phyloP scores from a whole-genome alignment of 2,113 vertebrate genomes.

The Nycticryphes semicollaris region DNA sequence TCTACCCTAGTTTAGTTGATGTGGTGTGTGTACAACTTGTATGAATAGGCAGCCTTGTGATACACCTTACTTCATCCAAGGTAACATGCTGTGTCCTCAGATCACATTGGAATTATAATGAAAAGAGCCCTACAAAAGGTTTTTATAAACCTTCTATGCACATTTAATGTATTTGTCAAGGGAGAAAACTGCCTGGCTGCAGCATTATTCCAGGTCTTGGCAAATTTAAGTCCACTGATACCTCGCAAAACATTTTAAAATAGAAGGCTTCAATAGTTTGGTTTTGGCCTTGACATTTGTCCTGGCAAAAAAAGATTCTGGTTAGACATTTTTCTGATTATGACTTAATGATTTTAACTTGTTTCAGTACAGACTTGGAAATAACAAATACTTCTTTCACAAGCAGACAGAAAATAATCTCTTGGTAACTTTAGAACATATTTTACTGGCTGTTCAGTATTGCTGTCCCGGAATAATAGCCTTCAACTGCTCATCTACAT shows the following conservation, averaged over 20 bases:
- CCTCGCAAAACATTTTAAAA: background rate
- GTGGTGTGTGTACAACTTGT: background rate
- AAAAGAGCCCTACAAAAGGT: background rate
- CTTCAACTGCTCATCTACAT: background rate
- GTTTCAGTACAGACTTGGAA: background rate
- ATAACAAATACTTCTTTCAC: background rate
- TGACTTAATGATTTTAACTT: background rate
- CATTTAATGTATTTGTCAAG: background rate
- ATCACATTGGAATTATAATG: background rate
- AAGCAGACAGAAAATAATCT: background rate
- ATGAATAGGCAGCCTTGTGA: background rate
- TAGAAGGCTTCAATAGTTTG: background rate
- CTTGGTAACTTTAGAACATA: background rate
- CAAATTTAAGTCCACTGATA: background rate
- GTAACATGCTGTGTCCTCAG: background rate
- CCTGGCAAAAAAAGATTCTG: background rate
- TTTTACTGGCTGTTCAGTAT: background rate
- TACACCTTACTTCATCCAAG: background rate
- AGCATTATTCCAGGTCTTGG: background rate
- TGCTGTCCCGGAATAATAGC: background rate
- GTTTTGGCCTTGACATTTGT: background rate
- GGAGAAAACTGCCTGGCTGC: background rate
- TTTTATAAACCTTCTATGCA: background rate
- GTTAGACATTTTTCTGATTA: background rate
- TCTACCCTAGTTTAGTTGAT: background rate